Base-by-base conservation (phyloP, 2,888 invertebrate genomes). In the Tenthredo scrophulariae region DNA sequence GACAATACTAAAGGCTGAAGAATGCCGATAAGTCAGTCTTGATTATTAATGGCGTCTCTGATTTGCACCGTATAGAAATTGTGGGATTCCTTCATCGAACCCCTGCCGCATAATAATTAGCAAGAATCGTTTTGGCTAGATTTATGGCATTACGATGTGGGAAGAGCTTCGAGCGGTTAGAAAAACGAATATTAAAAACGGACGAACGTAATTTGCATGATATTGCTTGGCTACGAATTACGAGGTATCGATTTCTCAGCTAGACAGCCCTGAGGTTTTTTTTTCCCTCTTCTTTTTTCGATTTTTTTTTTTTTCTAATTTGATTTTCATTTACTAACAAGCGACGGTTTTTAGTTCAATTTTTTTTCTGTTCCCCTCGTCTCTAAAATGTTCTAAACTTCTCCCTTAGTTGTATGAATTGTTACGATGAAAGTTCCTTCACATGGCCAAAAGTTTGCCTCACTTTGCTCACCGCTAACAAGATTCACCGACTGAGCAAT, bases 181-280 rank as follows among this genome's bases (percentile, higher is more conserved):
- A 29, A 62, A 62, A 22, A 3, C 40, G 43, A 43, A 43, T 74
- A 74, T 74, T 74, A 74, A 74, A 74, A 43, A 9, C 40, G n/a
- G n/a, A 43, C 43, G 43, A 43, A 43, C 22, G 26, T 74, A 22
- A 74, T 74, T 74, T 74, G 72, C 72, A 74, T 74, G 72, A 74
- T 74, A 74, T 74, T 74, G 72, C 72, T 74, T 40, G 18, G 72
- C 72, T 43, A 13, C 40, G 72, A 74, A 22, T 74, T 74, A 74
- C 40, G 43, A 74, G 72, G 43, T 74, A 43, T 74, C 43, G 72
- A 74, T 74, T 74, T 43, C n/a, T 40, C 72, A 74, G n/a, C 72
- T 43, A 43, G 72, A 74, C 72, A 74, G 15, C 18, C 6, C 22
- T 6, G n/a, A 5, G n/a, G 33, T 1, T 29, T 29, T 29, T 29